Evolutionary conservation across 2,113 vertebrate genomes (phyloP).

Genomic region (Rhinolophus sinicus): DNA sequence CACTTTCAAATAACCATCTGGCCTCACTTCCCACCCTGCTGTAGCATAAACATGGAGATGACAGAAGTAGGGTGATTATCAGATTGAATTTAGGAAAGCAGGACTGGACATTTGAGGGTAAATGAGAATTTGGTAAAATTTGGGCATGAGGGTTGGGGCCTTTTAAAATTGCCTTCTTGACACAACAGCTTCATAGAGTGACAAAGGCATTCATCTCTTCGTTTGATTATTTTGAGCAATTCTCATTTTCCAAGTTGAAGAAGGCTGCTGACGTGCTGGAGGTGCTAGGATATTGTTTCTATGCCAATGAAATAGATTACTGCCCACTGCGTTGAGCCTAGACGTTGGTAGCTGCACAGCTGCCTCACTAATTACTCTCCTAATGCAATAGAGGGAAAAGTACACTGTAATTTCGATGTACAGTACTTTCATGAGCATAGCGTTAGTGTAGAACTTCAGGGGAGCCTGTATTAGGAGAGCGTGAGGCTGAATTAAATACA

Average conservation of each 20-base stretch:
- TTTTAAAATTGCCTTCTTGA: background rate
- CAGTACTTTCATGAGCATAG: conserved; percentile 51
- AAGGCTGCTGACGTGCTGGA: rapidly evolving
- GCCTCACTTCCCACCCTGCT: background rate
- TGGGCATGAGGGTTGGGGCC: background rate
- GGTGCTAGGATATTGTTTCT: background rate
- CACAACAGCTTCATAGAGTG: background rate
- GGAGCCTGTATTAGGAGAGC: conserved; percentile 3
- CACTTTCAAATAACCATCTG: conserved; percentile 9
- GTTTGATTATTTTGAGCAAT: rapidly evolving
- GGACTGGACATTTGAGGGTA: background rate
- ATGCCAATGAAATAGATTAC: background rate
- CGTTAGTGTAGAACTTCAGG: conserved; percentile 44
- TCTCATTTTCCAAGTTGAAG: background rate
- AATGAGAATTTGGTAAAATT: background rate
- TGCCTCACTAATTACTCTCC: conserved; percentile 61
- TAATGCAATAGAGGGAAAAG: conserved; percentile 30
- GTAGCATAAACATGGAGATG: background rate
- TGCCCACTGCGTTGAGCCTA: conserved; percentile 38
- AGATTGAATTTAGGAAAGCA: background rate
- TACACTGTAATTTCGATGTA: conserved; percentile 19
- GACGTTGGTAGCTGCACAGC: conserved; percentile 54
- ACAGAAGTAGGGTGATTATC: background rate
- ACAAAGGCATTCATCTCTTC: background rate
- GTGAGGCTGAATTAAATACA: conserved; percentile 23